These are phyloP conservation scores for Phytoseiulus persimilis DNA, from an alignment of 2,888 invertebrate genomes.

Conservation along the genomic window DNA sequence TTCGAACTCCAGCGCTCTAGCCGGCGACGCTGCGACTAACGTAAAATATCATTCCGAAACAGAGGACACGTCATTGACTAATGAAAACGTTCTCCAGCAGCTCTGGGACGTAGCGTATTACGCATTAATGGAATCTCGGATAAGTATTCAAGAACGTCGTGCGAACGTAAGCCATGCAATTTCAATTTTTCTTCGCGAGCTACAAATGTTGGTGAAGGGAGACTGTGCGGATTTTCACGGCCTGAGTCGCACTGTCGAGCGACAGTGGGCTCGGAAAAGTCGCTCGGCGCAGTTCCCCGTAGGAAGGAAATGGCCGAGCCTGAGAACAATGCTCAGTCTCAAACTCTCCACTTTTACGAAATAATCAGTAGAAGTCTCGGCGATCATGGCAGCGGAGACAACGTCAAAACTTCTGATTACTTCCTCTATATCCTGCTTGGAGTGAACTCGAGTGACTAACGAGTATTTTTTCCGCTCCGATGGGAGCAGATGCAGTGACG, in stretches of 20 bases:
- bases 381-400: too few species aligned
- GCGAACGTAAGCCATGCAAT: neutral
- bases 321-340: too few species aligned
- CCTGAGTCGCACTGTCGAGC: neutral
- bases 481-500: too few species aligned
- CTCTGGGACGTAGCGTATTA: neutral
- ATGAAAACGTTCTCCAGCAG: neutral
- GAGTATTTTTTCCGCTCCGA: too few species aligned
- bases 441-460: too few species aligned
- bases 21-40: neutral
- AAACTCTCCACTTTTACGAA: too few species aligned
- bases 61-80: neutral
- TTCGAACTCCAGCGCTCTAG: neutral
- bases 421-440: too few species aligned
- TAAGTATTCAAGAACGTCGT: neutral
- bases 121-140: neutral
- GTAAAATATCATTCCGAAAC: neutral
- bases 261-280: neutral
- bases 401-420: too few species aligned
- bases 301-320: too few species aligned
- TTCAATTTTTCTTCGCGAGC: neutral
- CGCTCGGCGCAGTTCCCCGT: neutral
- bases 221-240: neutral
- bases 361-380: too few species aligned
- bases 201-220: neutral